These are phyloP conservation scores for Hydrolagus colliei DNA, from an alignment of 2,797 vertebrate genomes.

Conservation along the genomic window DNA sequence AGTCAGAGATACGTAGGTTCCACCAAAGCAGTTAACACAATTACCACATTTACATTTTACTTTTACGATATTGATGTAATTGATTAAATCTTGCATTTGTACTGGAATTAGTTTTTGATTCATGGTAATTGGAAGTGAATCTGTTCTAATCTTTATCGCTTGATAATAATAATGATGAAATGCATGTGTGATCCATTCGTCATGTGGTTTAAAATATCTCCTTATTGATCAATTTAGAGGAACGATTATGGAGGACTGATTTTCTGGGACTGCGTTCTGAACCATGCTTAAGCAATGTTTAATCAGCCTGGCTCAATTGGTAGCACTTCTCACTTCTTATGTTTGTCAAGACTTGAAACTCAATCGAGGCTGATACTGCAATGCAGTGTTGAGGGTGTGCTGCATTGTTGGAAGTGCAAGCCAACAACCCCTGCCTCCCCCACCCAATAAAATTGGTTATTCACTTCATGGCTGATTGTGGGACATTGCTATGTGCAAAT, in stretches of 20 bases:
- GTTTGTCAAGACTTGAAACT: no score
- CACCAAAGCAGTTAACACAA: neutral
- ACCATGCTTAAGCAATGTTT: neutral
- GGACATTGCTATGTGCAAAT: no score
- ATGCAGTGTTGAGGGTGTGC: no score
- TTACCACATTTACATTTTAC: neutral
- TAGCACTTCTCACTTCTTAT: no score
- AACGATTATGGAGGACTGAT: neutral
- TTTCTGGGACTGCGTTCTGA: neutral
- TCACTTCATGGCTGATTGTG: no score
- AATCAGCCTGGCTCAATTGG: no score
- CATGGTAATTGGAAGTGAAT: neutral
- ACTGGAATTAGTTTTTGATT: neutral
- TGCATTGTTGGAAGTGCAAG: no score
- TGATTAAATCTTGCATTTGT: neutral
- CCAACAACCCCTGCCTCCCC: no score
- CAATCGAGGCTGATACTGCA: no score
- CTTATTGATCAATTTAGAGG: neutral
- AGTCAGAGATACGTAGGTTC: neutral
- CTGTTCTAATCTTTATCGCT: neutral
- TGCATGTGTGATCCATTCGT: neutral
- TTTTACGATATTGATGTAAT: neutral
- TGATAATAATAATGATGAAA: neutral
- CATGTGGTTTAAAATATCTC: neutral
- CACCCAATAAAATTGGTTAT: no score